Percentiles rank a stretch among this genome's conserved stretches.
These are phyloP conservation scores for Gavia stellata DNA, from an alignment of 2,113 vertebrate genomes.

Conservation along the genomic window DNA sequence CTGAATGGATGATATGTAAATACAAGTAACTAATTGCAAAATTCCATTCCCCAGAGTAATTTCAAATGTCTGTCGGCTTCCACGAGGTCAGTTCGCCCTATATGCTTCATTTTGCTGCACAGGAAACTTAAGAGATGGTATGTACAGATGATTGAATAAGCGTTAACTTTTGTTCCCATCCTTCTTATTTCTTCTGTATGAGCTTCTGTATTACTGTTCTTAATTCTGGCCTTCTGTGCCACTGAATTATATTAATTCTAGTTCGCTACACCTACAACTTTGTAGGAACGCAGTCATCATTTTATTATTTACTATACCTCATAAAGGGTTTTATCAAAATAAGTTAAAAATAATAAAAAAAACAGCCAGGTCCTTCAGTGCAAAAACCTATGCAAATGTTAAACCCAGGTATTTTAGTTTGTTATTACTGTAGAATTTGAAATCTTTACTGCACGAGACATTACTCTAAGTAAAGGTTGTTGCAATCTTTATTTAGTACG, in stretches of 20 bases:
- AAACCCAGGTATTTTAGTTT: background rate
- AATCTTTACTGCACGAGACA: background rate
- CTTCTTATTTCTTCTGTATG: background rate
- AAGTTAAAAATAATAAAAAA: background rate
- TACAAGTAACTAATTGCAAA: background rate
- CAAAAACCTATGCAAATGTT: background rate
- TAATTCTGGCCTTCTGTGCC: background rate
- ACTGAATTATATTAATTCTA: background rate
- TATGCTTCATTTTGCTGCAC: background rate
- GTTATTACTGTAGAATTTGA: background rate
- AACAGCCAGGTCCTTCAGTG: background rate
- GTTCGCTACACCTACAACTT: background rate
- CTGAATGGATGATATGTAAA: background rate
- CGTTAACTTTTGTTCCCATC: background rate
- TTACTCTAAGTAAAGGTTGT: slow-evolving; percentile 1
- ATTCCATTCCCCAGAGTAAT: background rate
- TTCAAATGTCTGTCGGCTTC: background rate
- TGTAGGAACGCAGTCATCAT: background rate
- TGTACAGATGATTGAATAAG: background rate
- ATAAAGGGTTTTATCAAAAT: background rate
- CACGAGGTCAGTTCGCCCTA: background rate
- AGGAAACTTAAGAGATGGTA: background rate
- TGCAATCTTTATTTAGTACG: slow-evolving; percentile 33
- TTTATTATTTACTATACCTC: background rate
- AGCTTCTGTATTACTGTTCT: background rate